Conservation (phyloP, 2,888 invertebrate species). For the Synanthedon formicaeformis region DNA sequence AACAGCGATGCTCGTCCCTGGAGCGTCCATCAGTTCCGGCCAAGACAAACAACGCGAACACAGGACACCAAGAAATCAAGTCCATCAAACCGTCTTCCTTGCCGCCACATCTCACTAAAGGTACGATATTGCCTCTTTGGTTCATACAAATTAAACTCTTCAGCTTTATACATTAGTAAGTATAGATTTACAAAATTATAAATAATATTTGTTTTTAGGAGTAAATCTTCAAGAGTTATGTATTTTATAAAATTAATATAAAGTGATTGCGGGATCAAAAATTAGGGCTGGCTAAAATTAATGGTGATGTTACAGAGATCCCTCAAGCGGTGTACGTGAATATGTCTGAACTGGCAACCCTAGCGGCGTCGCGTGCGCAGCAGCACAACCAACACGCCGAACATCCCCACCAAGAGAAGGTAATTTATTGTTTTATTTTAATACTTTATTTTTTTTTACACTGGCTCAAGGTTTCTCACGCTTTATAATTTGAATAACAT, state of each 20-base stretch:
- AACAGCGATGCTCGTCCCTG: conserved; percentile 85
- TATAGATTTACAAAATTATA: too few species aligned
- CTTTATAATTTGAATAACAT: too few species aligned
- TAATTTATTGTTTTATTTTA: conserved; percentile 15
- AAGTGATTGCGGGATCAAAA: too few species aligned
- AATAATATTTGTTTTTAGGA: too few species aligned
- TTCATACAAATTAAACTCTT: too few species aligned
- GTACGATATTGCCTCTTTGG: too few species aligned
- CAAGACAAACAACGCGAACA: conserved; percentile 62
- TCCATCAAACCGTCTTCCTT: conserved; percentile 75
- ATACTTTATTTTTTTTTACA: too few species aligned
- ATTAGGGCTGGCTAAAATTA: neutral
- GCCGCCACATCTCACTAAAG: conserved; percentile 83
- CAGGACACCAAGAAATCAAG: conserved; percentile 62
- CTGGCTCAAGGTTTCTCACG: too few species aligned
- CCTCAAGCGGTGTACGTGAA: conserved; percentile 90
- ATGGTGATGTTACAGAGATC: conserved; percentile 40
- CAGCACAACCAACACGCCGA: conserved; percentile 67
- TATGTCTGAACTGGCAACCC: conserved; percentile 88
- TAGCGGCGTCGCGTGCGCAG: conserved; percentile 81
- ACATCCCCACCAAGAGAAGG: conserved; percentile 69
- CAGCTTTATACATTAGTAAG: too few species aligned
- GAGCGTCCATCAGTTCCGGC: conserved; percentile 81
- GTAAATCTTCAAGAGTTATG: too few species aligned
- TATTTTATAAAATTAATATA: conserved; percentile 6